Percentiles rank a stretch among this genome's conserved stretches.
Evolutionary conservation across 1,140 invertebrate genomes (phyloP).

Genomic region (Popillia japonica): DNA sequence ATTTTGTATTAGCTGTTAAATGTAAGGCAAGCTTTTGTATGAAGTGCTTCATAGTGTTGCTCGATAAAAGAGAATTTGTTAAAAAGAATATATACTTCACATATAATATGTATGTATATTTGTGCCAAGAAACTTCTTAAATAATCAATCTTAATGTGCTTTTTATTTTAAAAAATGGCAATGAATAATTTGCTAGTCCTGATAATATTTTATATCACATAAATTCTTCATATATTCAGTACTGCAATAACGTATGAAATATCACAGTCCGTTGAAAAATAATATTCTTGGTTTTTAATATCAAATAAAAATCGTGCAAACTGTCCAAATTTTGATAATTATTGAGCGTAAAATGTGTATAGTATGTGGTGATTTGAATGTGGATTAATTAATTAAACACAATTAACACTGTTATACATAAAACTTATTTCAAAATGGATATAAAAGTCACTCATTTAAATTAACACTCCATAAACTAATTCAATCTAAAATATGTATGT

Average conservation of each 20-base stretch:
- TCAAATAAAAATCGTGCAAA: neutral
- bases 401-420: neutral
- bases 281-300: neutral
- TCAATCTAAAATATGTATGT: neutral
- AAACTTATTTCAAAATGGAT: neutral
- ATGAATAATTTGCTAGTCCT: neutral
- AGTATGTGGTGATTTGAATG: neutral
- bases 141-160: neutral
- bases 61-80: no score
- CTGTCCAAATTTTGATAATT: no score
- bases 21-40: no score
- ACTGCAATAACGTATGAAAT: conserved; percentile 15
- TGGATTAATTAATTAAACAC: neutral
- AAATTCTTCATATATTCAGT: conserved; percentile 5
- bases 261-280: neutral
- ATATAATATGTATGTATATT: neutral
- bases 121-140: neutral
- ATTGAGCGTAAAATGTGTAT: neutral
- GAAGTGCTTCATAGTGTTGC: no score
- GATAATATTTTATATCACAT: neutral
- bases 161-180: neutral
- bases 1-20: no score
- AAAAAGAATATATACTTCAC: neutral
- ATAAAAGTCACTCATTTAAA: neutral
- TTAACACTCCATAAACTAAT: neutral